phyloP scores from a whole-genome alignment of 2,113 vertebrate genomes.

The Heliornis fulica region DNA sequence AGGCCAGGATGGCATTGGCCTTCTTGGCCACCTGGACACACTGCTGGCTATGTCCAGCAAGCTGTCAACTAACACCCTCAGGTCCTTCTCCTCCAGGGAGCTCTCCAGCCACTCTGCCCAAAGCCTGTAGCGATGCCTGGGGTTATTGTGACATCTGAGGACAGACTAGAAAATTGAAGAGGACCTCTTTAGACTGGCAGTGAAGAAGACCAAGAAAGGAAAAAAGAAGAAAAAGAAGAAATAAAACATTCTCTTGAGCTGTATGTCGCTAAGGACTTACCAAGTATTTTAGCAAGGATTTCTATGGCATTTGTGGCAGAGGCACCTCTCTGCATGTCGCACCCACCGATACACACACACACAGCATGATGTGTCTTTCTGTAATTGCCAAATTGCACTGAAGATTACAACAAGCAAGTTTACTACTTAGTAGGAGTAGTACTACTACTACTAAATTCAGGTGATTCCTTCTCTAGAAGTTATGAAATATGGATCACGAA shows the following conservation, averaged over 20 bases:
- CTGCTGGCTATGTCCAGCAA: no score
- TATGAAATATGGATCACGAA: conserved; percentile 18
- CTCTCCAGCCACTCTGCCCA: no score
- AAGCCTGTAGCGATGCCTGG: no score
- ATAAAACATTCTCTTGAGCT: background rate
- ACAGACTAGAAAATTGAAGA: background rate
- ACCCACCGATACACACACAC: background rate
- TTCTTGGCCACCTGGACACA: no score
- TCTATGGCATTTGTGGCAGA: background rate
- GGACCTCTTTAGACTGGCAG: background rate
- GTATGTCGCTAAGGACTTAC: background rate
- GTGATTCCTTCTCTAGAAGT: background rate
- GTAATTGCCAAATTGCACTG: background rate
- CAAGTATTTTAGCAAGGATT: background rate
- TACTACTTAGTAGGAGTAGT: background rate
- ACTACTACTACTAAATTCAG: background rate
- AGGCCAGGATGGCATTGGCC: no score
- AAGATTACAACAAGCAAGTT: background rate
- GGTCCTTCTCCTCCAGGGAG: no score
- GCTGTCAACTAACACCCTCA: no score
- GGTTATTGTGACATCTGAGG: no score
- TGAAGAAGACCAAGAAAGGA: background rate
- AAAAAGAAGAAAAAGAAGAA: background rate
- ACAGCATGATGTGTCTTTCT: background rate
- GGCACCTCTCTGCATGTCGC: background rate